Conservation (phyloP, 2,113 vertebrate genomes). For the Hipposideros armiger region DNA sequence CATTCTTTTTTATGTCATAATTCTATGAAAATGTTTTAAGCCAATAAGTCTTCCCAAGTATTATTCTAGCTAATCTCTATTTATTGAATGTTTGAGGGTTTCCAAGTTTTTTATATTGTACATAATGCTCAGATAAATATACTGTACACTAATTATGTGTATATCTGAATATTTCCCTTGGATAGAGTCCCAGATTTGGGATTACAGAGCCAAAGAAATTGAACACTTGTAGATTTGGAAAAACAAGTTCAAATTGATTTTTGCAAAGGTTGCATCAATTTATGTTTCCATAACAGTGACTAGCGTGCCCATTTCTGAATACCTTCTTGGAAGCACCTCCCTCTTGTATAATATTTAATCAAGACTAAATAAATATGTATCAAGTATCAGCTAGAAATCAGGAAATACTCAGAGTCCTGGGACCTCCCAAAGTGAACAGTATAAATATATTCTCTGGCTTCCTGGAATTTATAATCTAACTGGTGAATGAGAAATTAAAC, state of each 20-base stretch:
- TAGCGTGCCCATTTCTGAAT: neutral
- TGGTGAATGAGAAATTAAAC: neutral
- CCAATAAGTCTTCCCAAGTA: neutral
- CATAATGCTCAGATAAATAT: neutral
- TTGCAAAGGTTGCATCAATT: neutral
- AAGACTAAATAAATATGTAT: neutral
- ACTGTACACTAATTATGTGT: neutral
- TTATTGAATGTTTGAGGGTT: constrained; percentile 1
- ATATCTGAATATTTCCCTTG: constrained; percentile 29
- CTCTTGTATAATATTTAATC: neutral
- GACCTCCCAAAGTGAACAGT: neutral
- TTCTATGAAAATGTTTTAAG: constrained; percentile 18
- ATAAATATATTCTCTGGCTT: neutral
- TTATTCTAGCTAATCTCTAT: neutral
- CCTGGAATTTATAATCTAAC: neutral
- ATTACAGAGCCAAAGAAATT: neutral
- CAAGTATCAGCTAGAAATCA: neutral
- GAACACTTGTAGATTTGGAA: neutral
- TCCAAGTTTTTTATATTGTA: constrained; percentile 3
- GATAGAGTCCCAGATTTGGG: neutral
- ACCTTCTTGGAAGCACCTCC: neutral
- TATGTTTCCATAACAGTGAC: neutral
- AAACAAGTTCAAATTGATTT: neutral
- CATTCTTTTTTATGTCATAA: constrained; percentile 12
- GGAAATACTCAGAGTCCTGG: neutral